phyloP scores from a whole-genome alignment of 2,888 invertebrate genomes.

The Euproctis similis region DNA sequence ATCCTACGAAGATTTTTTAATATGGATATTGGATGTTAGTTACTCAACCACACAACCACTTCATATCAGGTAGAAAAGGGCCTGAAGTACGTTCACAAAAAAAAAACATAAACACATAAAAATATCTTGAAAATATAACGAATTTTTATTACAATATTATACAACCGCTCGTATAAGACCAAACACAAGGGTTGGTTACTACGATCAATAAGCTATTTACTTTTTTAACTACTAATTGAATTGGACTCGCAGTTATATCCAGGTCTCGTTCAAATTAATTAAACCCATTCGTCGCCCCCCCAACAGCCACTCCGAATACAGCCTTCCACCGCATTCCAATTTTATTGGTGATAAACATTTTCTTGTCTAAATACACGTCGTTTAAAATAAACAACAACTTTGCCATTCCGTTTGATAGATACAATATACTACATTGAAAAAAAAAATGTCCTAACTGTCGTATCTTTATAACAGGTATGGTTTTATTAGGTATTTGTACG shows the following conservation, averaged over 20 bases:
- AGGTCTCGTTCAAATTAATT: conserved; percentile 50
- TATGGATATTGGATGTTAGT: no score
- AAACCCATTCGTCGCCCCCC: conserved; percentile 35
- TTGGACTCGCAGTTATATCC: conserved; percentile 38
- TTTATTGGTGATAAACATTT: conserved; percentile 45
- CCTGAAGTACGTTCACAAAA: no score
- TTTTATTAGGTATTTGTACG: conserved; percentile 41
- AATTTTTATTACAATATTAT: no score
- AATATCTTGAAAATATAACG: no score
- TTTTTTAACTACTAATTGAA: conserved; percentile 55
- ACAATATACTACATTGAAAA: conserved; percentile 32
- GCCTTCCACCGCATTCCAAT: conserved; percentile 32
- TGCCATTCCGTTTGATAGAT: conserved; percentile 30
- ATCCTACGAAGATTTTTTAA: no score
- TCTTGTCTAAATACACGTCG: conserved; percentile 25
- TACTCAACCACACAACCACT: no score
- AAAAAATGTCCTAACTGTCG: conserved; percentile 36
- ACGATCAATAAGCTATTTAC: conserved; percentile 39
- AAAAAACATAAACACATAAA: no score
- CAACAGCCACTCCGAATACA: conserved; percentile 26
- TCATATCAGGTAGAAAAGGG: no score
- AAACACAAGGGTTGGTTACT: no score
- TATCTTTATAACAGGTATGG: conserved; percentile 38
- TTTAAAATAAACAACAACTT: conserved; percentile 22
- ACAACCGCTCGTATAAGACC: no score